Evolutionary conservation across 2,113 vertebrate species (phyloP), one percentile per base, ranked within the genome.

Genomic region (Triplophysa dalaica): DNA sequence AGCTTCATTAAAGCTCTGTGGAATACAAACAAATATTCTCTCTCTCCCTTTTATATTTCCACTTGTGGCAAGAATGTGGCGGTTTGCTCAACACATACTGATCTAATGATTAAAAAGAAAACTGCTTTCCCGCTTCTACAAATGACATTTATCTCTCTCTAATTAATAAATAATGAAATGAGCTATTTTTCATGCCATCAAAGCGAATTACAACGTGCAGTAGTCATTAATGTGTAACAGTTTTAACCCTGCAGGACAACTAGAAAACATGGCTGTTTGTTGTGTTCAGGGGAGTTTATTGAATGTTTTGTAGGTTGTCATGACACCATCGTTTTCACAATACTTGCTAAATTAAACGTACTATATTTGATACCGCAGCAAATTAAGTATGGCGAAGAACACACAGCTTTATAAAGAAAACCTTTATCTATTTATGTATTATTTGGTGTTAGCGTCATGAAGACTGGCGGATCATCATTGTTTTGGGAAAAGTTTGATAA

Each of bases 111-210:
- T 41, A 21, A 72, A 19, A 72, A 56, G 38, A 38, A 8, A 70
- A 33, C 3, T 70, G 50, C n/a, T 72, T 52, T 58, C 52, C 29
- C 1, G 11, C 10, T 72, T 1, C 24, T 12, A 3, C 14, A 58
- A 21, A 38, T 21, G 21, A 26, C 11, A 21, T 14, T 14, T 21
- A 38, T 58, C 54, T 21, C 54, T 16, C 8, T 21, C 29, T 21
- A 16, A 72, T 72, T 72, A 38, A 21, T 72, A 58, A 58, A 58
- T 72, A 21, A 38, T 58, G n/a, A 72, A 72, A 72, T 21, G 19
- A 56, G 19, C 16, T 56, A 26, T 70, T 3, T 56, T 29, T 45
- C 65, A 45, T 67, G 65, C 14, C 41, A 45, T 21, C 19, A 38
- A 58, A 72, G 52, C 3, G 17, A 17, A n/a, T n/a, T 56, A 8